A percentile compares a stretch with the other conserved stretches of the same genome.
phyloP scores from a whole-genome alignment of 1,140 invertebrate genomes.

The Akabosia matsudoensis region DNA sequence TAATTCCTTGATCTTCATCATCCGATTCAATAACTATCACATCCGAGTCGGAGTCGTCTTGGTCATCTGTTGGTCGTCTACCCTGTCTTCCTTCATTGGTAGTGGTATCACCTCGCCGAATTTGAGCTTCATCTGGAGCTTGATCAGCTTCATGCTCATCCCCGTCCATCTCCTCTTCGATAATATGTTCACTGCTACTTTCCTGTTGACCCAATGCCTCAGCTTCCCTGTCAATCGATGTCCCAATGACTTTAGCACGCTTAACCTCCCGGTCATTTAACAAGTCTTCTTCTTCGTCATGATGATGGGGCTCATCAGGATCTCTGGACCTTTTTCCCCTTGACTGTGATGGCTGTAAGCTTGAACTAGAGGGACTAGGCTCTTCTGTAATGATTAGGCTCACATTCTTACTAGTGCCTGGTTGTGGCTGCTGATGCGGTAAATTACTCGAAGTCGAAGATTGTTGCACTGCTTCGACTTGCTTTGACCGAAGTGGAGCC shows the following conservation, averaged over 20 bases:
- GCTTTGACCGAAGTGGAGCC: slow-evolving; percentile 37
- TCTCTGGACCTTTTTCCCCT: slow-evolving; percentile 30
- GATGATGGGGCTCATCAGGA: slow-evolving; percentile 1
- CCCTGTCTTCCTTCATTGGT: slow-evolving; percentile 2
- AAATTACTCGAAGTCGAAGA: not conserved
- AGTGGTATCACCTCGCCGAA: slow-evolving; percentile 43
- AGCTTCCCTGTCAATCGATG: slow-evolving; percentile 44
- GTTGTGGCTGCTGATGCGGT: not conserved
- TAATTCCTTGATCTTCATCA: slow-evolving; percentile 40
- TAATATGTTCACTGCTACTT: slow-evolving; percentile 48
- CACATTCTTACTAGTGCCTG: not conserved
- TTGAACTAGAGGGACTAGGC: slow-evolving; percentile 41
- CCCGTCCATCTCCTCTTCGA: slow-evolving; percentile 52
- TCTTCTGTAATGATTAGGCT: slow-evolving; percentile 26
- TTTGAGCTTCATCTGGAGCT: slow-evolving; percentile 46
- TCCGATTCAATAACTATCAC: slow-evolving; percentile 48
- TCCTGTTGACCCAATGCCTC: slow-evolving; percentile 56
- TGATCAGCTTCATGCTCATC: slow-evolving; percentile 58
- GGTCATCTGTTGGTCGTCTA: slow-evolving; percentile 23
- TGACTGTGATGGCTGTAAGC: slow-evolving; percentile 33
- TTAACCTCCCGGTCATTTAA: slow-evolving; percentile 39
- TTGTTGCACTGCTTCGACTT: slow-evolving; percentile 35
- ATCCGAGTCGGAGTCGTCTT: slow-evolving; percentile 46
- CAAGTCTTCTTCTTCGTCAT: not conserved
- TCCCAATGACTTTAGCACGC: slow-evolving; percentile 26